Base-by-base conservation (phyloP, 2,113 vertebrate species). In the Sapajus apella region DNA sequence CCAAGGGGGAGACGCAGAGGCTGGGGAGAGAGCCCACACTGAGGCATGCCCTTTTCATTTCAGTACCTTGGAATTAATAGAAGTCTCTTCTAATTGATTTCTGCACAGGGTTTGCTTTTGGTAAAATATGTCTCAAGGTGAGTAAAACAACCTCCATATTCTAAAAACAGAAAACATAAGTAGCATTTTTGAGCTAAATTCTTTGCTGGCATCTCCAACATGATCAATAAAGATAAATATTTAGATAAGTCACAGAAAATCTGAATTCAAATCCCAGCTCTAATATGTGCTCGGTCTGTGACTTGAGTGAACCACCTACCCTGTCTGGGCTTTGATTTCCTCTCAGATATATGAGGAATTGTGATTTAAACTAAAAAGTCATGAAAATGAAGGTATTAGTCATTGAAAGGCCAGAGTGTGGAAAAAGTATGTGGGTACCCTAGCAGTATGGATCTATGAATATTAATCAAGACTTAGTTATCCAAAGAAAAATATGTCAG, bases 31-130 rank as follows among this genome's bases (percentile, higher is more conserved):
- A 75, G 1, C 11, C 10, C 23, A 2, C 4, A 3, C 18, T 16
- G 77, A 87, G 16, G 4, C 35, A 75, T 2, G 5, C 30, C 8
- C 66, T 45, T 92, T 97, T 87, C 37, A n/a, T 72, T 68, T 79
- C n/a, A 73, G 64, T 20, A 37, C 3, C 72, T 96, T 70, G 1
- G 2, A 40, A n/a, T 91, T 68, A 84, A 76, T 25, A 75, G 25
- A 14, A 5, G 21, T 35, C 10, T 94, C 89, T 97, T 45, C 10
- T 30, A 92, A 97, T 75, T 83, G 6, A 79, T 70, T 88, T 96
- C 85, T 83, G 20, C 17, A 61, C 64, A n/a, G 32, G 70, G 43
- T 84, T 95, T 90, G 7, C 40, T 75, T 91, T 79, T 87, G 81
- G 43, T 81, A 83, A 97, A 95, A 76, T 61, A 9, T 72, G 68